These are phyloP conservation scores for Hirtodrosophila duncani DNA, from an alignment of 2,888 invertebrate genomes.

Conservation along the genomic window DNA sequence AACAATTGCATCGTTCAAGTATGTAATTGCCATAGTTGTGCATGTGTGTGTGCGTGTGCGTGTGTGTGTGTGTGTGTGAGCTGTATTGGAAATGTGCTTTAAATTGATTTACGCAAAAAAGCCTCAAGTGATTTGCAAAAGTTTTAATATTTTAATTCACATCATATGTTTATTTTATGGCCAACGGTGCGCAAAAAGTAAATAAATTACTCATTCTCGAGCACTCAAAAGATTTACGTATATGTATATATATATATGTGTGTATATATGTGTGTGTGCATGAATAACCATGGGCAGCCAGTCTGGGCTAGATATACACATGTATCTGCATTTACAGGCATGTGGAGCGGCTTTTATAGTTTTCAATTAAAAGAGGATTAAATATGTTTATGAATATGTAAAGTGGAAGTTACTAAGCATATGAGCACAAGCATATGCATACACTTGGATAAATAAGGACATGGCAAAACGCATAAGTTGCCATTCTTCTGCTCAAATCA, in stretches of 20 bases:
- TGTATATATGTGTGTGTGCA: not conserved
- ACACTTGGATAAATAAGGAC: too few relatives aligned
- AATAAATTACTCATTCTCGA: constrained; percentile 9
- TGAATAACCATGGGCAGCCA: constrained; percentile 21
- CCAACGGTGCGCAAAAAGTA: constrained; percentile 9
- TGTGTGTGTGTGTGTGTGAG: not conserved
- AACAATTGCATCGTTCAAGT: too few relatives aligned
- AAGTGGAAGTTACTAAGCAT: too few relatives aligned
- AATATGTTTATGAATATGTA: too few relatives aligned
- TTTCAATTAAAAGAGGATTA: too few relatives aligned
- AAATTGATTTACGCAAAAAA: constrained; percentile 30
- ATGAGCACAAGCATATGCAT: too few relatives aligned
- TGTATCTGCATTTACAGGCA: too few relatives aligned
- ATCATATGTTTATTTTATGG: constrained; percentile 20
- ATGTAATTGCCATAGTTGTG: constrained; percentile 28
- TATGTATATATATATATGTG: constrained; percentile 9
- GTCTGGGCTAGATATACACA: too few relatives aligned
- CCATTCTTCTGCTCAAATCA: too few relatives aligned
- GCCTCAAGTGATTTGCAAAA: constrained; percentile 18
- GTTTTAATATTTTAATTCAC: constrained; percentile 26
- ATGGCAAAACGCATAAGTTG: too few relatives aligned
- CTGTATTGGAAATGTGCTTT: not conserved
- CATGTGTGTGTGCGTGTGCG: not conserved
- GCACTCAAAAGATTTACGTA: not conserved
- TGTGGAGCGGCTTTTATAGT: too few relatives aligned